These are phyloP conservation scores for Probosciger aterrimus DNA, from an alignment of 2,113 vertebrate genomes.

Conservation along the genomic window DNA sequence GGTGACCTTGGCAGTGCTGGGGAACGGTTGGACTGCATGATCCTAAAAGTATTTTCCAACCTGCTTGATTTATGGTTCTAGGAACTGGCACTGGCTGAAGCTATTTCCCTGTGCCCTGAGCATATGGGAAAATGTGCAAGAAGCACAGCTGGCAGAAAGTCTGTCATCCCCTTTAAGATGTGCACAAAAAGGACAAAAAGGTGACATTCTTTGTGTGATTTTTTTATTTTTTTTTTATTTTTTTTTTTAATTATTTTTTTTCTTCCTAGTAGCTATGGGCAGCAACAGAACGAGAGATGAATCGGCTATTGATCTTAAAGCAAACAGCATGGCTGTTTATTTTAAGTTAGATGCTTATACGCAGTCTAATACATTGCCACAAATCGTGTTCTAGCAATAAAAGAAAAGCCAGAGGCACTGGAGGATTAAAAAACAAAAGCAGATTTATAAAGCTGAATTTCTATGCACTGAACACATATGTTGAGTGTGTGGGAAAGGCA, in stretches of 20 bases:
- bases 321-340: background rate
- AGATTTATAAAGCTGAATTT: background rate
- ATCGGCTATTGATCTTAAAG: slow-evolving; percentile 32
- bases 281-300: background rate
- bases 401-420: background rate
- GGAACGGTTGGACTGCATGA: too few relatives aligned
- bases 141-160: background rate
- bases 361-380: background rate
- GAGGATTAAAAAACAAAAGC: background rate
- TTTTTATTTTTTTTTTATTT: background rate
- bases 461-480: background rate
- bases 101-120: background rate
- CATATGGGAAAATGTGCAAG: background rate
- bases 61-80: background rate
- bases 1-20: too few relatives aligned
- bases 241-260: background rate
- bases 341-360: slow-evolving; percentile 1
- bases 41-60: background rate
- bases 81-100: background rate
- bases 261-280: background rate
- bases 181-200: background rate
- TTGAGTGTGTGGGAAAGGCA: background rate
- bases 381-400: background rate
- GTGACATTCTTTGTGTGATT: background rate
- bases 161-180: background rate